phyloP scores from a whole-genome alignment of 2,888 invertebrate species.

The Lamellibrachia columna region DNA sequence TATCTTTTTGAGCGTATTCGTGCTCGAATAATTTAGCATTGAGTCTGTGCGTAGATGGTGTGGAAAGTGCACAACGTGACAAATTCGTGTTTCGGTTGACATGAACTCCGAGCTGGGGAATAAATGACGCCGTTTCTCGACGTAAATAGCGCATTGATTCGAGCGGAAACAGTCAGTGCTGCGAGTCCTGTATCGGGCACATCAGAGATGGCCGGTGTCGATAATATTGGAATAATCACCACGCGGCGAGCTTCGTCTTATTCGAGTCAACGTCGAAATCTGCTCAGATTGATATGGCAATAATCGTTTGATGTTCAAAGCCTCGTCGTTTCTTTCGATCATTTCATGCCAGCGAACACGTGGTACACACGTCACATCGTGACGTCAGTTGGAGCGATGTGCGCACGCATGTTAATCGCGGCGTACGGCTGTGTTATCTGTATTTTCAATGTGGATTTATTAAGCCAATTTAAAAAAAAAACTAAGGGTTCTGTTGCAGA shows the following conservation, averaged over 20 bases:
- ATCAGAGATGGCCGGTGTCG: background rate
- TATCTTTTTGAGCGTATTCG: background rate
- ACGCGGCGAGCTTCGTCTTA: background rate
- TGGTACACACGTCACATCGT: background rate
- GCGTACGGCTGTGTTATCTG: background rate
- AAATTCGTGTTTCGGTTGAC: background rate
- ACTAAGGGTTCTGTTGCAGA: no score
- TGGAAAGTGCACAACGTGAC: background rate
- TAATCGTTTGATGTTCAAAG: background rate
- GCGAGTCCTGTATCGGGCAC: conserved; percentile 1
- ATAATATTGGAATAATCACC: background rate
- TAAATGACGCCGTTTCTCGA: conserved; percentile 1
- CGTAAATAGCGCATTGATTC: background rate
- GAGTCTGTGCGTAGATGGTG: background rate
- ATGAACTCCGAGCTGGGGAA: background rate
- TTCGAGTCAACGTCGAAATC: conserved; percentile 1
- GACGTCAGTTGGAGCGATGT: background rate
- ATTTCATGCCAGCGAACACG: background rate
- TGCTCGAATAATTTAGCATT: background rate
- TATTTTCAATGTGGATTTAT: no score
- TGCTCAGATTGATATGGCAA: background rate
- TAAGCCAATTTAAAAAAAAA: no score
- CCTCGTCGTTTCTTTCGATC: background rate
- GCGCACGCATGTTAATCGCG: background rate
- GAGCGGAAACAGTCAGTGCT: background rate